phyloP scores from a whole-genome alignment of 2,888 invertebrate species.

The Macaria liturata region DNA sequence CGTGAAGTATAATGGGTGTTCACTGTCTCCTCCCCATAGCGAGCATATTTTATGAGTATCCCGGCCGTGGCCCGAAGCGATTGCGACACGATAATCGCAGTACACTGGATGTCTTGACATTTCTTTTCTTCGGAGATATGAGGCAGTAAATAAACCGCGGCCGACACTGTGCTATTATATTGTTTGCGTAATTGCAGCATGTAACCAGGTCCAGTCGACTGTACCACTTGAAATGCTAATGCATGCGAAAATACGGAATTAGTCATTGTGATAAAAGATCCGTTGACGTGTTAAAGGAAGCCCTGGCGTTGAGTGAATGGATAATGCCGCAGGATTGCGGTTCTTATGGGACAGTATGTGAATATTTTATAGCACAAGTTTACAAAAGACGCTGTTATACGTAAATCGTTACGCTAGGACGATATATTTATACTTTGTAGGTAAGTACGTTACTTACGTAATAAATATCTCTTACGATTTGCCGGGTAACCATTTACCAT shows the following conservation, averaged over 20 bases:
- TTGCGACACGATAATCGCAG: slow-evolving; percentile 65
- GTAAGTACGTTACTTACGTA: no score
- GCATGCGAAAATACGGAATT: slow-evolving; percentile 58
- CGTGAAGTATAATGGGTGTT: slow-evolving; percentile 48
- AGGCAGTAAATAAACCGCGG: slow-evolving; percentile 60
- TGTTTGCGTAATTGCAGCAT: slow-evolving; percentile 73
- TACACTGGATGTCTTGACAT: slow-evolving; percentile 56
- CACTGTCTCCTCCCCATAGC: slow-evolving; percentile 50
- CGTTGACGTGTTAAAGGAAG: slow-evolving; percentile 35
- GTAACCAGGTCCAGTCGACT: slow-evolving; percentile 38
- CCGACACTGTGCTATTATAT: slow-evolving; percentile 71
- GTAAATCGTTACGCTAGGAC: no score
- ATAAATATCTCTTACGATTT: no score
- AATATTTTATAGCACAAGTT: not conserved
- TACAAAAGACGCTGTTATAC: no score
- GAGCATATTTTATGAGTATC: slow-evolving; percentile 51
- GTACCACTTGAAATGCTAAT: slow-evolving; percentile 61
- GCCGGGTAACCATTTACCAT: no score
- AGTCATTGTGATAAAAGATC: slow-evolving; percentile 48
- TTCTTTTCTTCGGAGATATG: slow-evolving; percentile 58
- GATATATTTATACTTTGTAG: no score
- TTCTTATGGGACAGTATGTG: slow-evolving; percentile 15
- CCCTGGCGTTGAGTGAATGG: slow-evolving; percentile 31
- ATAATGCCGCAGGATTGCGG: slow-evolving; percentile 25
- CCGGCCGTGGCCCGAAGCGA: slow-evolving; percentile 53